Evolutionary conservation across 2,888 invertebrate species (phyloP).

Genomic region (Celastrina argiolus): DNA sequence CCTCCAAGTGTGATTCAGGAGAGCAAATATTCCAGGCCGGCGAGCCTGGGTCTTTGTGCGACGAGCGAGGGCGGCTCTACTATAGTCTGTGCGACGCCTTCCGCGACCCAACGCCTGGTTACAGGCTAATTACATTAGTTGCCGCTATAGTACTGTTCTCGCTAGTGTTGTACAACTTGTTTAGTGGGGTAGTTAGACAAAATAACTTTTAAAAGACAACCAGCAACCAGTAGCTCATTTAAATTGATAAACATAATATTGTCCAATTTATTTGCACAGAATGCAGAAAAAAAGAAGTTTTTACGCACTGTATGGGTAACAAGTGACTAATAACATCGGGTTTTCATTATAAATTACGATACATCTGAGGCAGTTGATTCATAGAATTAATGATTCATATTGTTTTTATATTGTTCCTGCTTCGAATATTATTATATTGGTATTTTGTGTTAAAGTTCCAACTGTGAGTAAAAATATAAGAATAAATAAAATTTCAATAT

Average conservation of each 20-base stretch:
- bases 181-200: constrained; percentile 65
- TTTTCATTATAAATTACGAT: background rate
- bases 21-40: constrained; percentile 54
- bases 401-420: background rate
- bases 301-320: background rate
- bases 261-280: background rate
- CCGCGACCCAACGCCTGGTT: constrained; percentile 58
- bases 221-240: no score
- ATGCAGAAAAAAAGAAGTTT: background rate
- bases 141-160: constrained; percentile 61
- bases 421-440: background rate
- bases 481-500: no score
- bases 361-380: background rate
- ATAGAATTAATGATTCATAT: background rate
- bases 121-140: constrained; percentile 58
- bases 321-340: background rate
- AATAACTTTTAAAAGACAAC: constrained; percentile 45
- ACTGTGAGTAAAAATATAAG: no score
- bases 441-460: no score
- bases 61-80: constrained; percentile 52
- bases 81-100: constrained; percentile 57
- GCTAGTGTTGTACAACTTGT: constrained; percentile 63
- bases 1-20: constrained; percentile 51
- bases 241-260: no score
- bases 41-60: constrained; percentile 51